Conservation (phyloP, 2,113 vertebrate genomes). For the Falco punctatus region DNA sequence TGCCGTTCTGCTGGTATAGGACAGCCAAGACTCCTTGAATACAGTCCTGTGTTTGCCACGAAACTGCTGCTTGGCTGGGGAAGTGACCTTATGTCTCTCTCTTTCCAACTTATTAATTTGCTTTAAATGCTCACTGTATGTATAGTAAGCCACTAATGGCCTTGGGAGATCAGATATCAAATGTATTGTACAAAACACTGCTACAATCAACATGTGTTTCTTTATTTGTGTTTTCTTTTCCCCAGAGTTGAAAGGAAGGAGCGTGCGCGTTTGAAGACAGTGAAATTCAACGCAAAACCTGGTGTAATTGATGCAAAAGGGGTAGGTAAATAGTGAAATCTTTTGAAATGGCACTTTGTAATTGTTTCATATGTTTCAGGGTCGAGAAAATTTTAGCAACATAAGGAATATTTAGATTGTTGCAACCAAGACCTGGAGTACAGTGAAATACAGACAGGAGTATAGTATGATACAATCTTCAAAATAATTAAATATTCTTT, state of each 20-base stretch:
- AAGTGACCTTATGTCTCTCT: neutral
- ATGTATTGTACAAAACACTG: fast-evolving
- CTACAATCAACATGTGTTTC: neutral
- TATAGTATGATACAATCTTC: neutral
- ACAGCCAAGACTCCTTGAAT: neutral
- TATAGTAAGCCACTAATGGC: neutral
- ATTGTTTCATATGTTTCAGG: neutral
- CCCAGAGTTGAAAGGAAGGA: constrained; percentile 95
- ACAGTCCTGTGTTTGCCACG: neutral
- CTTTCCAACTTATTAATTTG: neutral
- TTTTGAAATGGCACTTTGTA: neutral
- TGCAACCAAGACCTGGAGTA: neutral
- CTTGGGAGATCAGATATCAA: neutral
- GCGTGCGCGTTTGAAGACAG: constrained; percentile 93
- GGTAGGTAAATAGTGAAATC: constrained; percentile 80
- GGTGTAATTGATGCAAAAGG: constrained; percentile 93
- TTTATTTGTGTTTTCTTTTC: constrained; percentile 42
- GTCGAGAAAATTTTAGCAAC: neutral
- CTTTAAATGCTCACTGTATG: neutral
- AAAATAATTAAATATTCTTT: neutral
- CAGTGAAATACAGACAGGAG: neutral
- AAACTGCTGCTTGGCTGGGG: neutral
- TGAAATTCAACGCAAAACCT: constrained; percentile 95
- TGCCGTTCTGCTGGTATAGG: neutral
- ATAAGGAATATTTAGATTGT: neutral